Evolutionary conservation across 1,140 invertebrate genomes (phyloP).

Genomic region (Scaptodrosophila lebanonensis): DNA sequence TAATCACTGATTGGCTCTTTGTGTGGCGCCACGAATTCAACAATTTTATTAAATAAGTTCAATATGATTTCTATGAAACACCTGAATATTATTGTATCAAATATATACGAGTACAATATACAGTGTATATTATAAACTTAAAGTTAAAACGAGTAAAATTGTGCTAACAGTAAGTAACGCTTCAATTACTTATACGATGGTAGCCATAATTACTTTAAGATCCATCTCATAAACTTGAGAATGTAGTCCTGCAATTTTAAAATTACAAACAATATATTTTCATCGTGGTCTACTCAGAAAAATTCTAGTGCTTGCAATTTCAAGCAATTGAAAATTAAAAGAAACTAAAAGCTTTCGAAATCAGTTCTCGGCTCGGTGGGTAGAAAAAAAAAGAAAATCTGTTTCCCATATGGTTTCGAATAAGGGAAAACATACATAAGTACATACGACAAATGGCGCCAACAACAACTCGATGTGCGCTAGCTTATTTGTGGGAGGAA

Average conservation of each 20-base stretch:
- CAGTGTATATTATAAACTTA: too few species aligned
- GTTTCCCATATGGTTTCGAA: too few species aligned
- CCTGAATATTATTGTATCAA: neutral
- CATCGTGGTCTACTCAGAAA: slow-evolving; percentile 17
- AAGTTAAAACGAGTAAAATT: slow-evolving; percentile 4
- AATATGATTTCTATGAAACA: too few species aligned
- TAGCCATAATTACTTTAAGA: slow-evolving; percentile 74
- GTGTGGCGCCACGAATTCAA: slow-evolving; percentile 80
- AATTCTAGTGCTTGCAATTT: slow-evolving; percentile 11
- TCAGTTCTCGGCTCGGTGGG: too few species aligned
- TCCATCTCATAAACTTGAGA: slow-evolving; percentile 77
- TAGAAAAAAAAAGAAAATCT: too few species aligned
- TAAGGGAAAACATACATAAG: too few species aligned
- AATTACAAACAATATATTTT: slow-evolving; percentile 62
- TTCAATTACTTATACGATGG: slow-evolving; percentile 49
- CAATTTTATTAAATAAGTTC: slow-evolving; percentile 85
- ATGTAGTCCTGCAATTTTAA: slow-evolving; percentile 75
- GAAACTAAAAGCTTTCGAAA: too few species aligned
- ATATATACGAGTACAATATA: too few species aligned
- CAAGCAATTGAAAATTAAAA: neutral
- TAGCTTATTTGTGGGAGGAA: too few species aligned
- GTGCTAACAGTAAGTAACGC: neutral
- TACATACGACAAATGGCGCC: too few species aligned
- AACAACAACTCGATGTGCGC: too few species aligned
- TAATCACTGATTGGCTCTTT: slow-evolving; percentile 88